Base-by-base conservation (phyloP, 2,888 invertebrate genomes). In the Peribatodes rhomboidaria region DNA sequence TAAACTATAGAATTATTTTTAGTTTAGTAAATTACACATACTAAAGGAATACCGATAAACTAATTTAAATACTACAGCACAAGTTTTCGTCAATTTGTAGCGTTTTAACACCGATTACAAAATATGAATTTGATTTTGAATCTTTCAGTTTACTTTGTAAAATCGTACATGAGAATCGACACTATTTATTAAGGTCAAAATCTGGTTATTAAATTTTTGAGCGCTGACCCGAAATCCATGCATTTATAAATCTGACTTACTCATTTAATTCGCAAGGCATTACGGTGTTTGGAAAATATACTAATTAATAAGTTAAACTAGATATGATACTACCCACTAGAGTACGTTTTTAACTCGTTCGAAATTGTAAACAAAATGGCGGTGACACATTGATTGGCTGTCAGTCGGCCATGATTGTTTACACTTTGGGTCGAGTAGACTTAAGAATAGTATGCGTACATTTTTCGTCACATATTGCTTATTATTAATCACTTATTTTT, bases 221-320 rank as follows among this genome's bases (percentile, higher is more conserved):
- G 6, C 27, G 27, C 2, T 27, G 27, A 2, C 6, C 27, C 27
- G 6, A 27, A 4, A 27, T 27, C 27, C 27, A 27, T 27, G 27
- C 6, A 27, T 27, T 27, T 27, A 6, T 27, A 27, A 27, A 27
- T 27, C 27, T 27, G 27, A 27, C 70, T 54, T 39, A 18, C 11
- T 33, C 35, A 54, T 52, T 31, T 33, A 10, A 57, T 35, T 61
- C 27, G 52, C 44, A 65, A 65, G 65, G 65, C 65, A 65, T 56
- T 50, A 22, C n/a, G 65, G 65, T 65, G 65, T 41, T 61, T 39
- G 44, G 16, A 27, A 22, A 39, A 31, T 18, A 14, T 59, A 47
- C 47, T 53, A 53, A 52, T 41, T 50, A 14, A n/a, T 35, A 37
- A n/a, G 10, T 31, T 18, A 18, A 42, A 11, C 47, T 31, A 31